phyloP scores from a whole-genome alignment of 2,888 invertebrate genomes.

The Falcaria lacertinaria region DNA sequence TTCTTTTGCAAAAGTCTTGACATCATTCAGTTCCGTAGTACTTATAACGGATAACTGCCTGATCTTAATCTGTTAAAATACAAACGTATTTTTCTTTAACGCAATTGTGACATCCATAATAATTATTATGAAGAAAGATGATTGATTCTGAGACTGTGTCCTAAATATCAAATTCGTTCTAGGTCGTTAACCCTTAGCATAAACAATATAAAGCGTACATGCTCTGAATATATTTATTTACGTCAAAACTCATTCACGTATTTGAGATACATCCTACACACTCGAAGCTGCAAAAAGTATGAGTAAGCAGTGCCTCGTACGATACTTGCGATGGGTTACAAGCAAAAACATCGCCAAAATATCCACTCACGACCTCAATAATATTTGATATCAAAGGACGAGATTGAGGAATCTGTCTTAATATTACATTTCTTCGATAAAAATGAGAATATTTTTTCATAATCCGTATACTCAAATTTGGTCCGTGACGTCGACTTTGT shows the following conservation, averaged over 20 bases:
- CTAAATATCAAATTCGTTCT: too few species aligned
- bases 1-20: too few species aligned
- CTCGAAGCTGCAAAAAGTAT: slow-evolving; percentile 1
- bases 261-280: neutral
- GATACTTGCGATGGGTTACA: neutral
- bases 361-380: slow-evolving; percentile 5
- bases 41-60: too few species aligned
- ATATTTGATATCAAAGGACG: slow-evolving; percentile 5
- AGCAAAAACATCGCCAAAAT: slow-evolving; percentile 1
- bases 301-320: slow-evolving; percentile 1
- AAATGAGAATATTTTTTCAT: slow-evolving; percentile 6
- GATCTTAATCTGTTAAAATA: too few species aligned
- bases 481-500: too few species aligned
- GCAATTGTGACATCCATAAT: too few species aligned
- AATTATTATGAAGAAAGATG: too few species aligned
- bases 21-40: too few species aligned
- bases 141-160: too few species aligned
- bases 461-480: neutral
- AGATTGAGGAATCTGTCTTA: slow-evolving; percentile 3
- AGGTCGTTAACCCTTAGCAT: neutral
- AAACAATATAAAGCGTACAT: neutral
- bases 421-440: slow-evolving; percentile 3
- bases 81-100: too few species aligned
- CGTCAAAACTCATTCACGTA: neutral
- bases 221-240: neutral